Evolutionary conservation across 1,140 invertebrate genomes (phyloP).

Genomic region (Drosophila serrata): DNA sequence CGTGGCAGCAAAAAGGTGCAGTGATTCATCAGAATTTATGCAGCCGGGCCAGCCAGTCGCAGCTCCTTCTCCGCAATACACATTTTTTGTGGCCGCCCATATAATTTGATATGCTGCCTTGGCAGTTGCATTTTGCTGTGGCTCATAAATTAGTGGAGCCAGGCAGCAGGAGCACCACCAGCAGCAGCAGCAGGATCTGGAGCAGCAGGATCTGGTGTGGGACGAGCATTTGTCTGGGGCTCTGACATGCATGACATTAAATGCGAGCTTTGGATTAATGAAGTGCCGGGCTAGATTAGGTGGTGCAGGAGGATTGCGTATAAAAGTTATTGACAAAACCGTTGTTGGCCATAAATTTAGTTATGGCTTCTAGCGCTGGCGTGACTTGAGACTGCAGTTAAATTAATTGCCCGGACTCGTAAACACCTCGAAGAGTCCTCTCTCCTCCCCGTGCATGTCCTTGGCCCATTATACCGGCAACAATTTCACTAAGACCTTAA

Average conservation of each 20-base stretch:
- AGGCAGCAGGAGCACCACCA: slow-evolving; percentile 28
- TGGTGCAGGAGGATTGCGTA: slow-evolving; percentile 29
- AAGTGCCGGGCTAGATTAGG: slow-evolving; percentile 77
- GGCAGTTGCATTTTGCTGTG: slow-evolving; percentile 79
- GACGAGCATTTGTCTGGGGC: slow-evolving; percentile 70
- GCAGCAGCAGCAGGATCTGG: slow-evolving; percentile 8
- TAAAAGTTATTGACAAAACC: slow-evolving; percentile 82
- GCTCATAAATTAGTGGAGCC: slow-evolving; percentile 68
- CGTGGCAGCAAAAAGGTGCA: slow-evolving; percentile 53
- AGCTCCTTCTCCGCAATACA: slow-evolving; percentile 13
- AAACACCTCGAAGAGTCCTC: slow-evolving; percentile 60
- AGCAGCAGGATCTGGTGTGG: slow-evolving; percentile 3
- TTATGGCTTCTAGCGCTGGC: slow-evolving; percentile 67
- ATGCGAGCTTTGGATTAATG: slow-evolving; percentile 76
- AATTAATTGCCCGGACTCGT: slow-evolving; percentile 76
- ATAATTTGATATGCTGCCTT: slow-evolving; percentile 80
- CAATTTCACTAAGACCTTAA: slow-evolving; percentile 17
- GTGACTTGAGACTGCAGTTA: slow-evolving; percentile 71
- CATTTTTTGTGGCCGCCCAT: slow-evolving; percentile 76
- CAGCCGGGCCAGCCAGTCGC: slow-evolving; percentile 30
- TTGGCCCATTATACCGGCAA: slow-evolving; percentile 52
- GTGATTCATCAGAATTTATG: slow-evolving; percentile 84
- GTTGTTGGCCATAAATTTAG: slow-evolving; percentile 80
- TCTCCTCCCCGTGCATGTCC: slow-evolving; percentile 49
- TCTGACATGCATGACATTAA: slow-evolving; percentile 82